Evolutionary conservation across 2,113 vertebrate genomes (phyloP).

Genomic region (Passer domesticus): DNA sequence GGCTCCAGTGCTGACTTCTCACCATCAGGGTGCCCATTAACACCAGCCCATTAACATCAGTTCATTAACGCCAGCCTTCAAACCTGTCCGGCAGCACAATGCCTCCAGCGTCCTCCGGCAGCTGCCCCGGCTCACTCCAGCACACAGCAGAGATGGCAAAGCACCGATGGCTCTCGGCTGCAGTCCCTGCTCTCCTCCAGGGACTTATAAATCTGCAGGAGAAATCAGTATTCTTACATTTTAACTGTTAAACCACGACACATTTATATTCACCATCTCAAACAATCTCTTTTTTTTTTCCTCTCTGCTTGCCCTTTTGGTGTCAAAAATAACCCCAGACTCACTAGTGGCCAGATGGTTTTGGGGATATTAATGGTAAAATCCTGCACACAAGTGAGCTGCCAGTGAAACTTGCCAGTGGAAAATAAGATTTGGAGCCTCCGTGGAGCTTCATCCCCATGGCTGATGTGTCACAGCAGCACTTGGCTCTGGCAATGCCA

Average conservation of each 20-base stretch:
- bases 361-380: background rate
- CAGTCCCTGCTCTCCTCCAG: background rate
- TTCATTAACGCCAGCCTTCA: background rate
- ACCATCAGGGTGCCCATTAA: background rate
- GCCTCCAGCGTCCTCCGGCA: background rate
- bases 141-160: background rate
- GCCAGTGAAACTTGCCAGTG: background rate
- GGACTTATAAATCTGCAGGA: background rate
- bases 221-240: background rate
- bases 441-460: fast-evolving
- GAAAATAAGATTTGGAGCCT: background rate
- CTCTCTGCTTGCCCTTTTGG: background rate
- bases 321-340: background rate
- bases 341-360: background rate
- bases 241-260: background rate
- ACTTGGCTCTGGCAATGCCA: background rate
- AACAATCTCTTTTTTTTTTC: background rate
- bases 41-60: background rate
- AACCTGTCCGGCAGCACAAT: background rate
- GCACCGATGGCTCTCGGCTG: fast-evolving
- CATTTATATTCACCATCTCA: background rate
- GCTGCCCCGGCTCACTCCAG: background rate
- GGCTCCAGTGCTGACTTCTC: background rate
- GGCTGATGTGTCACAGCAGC: background rate
- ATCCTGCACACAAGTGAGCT: background rate